Conservation (phyloP, 2,797 vertebrate species). For the Pangasius larnaudii region DNA sequence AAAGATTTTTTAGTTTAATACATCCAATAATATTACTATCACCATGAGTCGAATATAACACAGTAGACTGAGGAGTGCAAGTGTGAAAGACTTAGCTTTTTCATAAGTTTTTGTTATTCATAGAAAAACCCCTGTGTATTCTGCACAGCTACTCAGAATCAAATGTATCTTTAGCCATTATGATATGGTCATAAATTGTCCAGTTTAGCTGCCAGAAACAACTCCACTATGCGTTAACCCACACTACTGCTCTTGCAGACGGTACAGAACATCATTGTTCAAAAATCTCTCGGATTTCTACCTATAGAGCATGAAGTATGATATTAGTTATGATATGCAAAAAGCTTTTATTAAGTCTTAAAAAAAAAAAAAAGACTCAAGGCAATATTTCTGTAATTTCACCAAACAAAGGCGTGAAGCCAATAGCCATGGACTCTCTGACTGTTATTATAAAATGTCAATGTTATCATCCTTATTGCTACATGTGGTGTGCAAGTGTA, state of each 20-base stretch:
- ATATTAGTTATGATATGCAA: constrained; percentile 51
- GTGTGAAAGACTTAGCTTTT: neutral
- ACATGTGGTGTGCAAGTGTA: constrained; percentile 32
- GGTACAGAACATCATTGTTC: constrained; percentile 25
- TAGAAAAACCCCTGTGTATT: neutral
- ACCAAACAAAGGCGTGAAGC: constrained; percentile 61
- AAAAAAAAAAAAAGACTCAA: constrained; percentile 59
- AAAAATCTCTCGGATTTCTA: constrained; percentile 7
- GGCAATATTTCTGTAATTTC: constrained; percentile 60
- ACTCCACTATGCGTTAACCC: constrained; percentile 2
- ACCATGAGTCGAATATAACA: constrained; percentile 10
- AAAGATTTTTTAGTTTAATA: neutral
- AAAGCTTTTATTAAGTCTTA: constrained; percentile 51
- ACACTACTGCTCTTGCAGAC: constrained; percentile 29
- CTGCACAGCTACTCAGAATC: constrained; percentile 2
- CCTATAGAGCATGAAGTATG: constrained; percentile 45
- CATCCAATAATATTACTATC: constrained; percentile 13
- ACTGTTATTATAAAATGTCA: constrained; percentile 74
- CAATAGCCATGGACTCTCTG: constrained; percentile 79
- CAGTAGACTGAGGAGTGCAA: neutral
- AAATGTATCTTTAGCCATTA: neutral
- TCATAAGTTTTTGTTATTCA: neutral
- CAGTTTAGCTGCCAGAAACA: neutral
- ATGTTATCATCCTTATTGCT: constrained; percentile 45
- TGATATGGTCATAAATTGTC: no score